Base-by-base conservation (phyloP, 2,113 vertebrate genomes). In the Zootoca vivipara region DNA sequence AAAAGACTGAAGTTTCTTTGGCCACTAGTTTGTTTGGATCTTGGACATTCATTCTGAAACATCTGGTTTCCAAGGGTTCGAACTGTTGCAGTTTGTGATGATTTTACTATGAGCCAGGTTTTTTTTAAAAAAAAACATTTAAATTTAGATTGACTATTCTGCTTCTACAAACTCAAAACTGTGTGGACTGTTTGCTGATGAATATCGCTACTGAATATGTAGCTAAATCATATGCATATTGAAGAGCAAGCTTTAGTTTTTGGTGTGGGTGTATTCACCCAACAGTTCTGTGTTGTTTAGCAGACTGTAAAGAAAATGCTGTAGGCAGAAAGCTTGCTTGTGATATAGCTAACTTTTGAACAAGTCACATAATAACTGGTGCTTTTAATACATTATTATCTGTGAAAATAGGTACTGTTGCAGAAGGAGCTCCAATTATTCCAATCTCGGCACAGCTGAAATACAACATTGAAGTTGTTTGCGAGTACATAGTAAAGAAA, bases 401-500 rank as follows among this genome's bases (percentile, higher is more conserved):
- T 83, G 5, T 69, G 85, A 7, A 86, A 85, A 78, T 87, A 99
- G 99, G 99, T 87, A 99, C 98, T 46, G 99, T 99, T 92, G 99
- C 99, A 78, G 99, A 99, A 96, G 99, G 99, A 33, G 99, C 99
- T 33, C 99, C 99, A 85, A 99, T 99, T 96, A 99, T 99, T 95
- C 99, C 99, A 62, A 99, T 99, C 94, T 99, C 99, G 0, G 99
- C 99, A 65, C 99, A 99, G 96, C 64, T 99, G 52, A 99, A 99
- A 87, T 99, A 99, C 94, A 99, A 99, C 96, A 99, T 99, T 84
- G 99, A 99, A 96, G 99, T 99, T 84, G 98, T 99, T 80, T 99
- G 98, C 1, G 98, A 99, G 92, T 99, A 99, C 94, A 99, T 99
- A 92, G 98, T 99, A 89, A 99, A 99, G 92, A 99, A 98, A 97